Base-by-base conservation (phyloP, 2,797 vertebrate genomes). In the Allobates femoralis region DNA sequence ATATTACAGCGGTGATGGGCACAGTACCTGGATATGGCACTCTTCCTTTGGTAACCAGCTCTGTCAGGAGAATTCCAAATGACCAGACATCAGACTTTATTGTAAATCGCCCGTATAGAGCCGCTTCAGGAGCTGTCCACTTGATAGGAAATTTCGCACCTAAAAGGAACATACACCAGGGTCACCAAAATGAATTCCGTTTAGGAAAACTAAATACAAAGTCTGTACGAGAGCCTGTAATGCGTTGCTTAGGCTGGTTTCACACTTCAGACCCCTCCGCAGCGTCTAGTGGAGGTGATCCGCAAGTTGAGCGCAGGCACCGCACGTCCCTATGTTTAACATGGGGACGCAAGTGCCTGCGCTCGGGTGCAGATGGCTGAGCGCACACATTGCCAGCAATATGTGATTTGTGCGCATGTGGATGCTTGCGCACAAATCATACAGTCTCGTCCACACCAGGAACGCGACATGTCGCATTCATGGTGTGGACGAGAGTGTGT, bases 11-110 rank as follows among this genome's bases (percentile, higher is more conserved):
- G 30, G 3, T n/a, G 19, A 23, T 12, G 41, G 18, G 16, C 67
- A 69, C 23, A 91, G 94, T 91, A 98, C 97, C 97, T 93, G 97
- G 97, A 89, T 99, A 99, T 75, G 97, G 97, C 85, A 99, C 97
- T 94, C 97, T 95, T 85, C 97, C 97, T 93, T 98, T 99, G 56
- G 97, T 99, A 90, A 98, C 97, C 14, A 98, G 94, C 91, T 98
- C 97, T 16, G 96, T 98, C 89, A 97, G 95, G 75, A 98, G 92
- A 92, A 99, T 98, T 90, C 97, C 97, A 89, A 98, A 98, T 62
- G 97, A 99, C 97, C 97, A 99, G 26, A 97, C 97, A 77, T 99
- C 97, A 0, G 97, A 99, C 92, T 99, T 99, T 92, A 99, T 99
- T 90, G 97, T 98, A 93, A 99, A 99, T 89, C 96, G 96, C 58